Evolutionary conservation across 1,140 invertebrate genomes (phyloP).

Genomic region (Elymnias hypermnestra): DNA sequence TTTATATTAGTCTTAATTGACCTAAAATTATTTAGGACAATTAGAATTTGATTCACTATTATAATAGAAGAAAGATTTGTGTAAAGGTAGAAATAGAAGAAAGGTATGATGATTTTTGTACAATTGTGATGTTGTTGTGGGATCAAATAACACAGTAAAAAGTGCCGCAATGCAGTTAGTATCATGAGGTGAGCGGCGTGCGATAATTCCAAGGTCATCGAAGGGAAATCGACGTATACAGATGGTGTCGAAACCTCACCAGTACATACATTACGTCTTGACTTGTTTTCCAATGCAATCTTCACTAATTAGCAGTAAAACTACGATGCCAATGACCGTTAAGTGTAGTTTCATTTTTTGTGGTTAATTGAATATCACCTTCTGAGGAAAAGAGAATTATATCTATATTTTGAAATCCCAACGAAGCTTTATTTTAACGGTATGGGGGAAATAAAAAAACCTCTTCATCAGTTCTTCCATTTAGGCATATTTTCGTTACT

Average conservation of each 20-base stretch:
- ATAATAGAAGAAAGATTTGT: too few species aligned
- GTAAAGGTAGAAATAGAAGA: too few species aligned
- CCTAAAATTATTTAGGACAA: too few species aligned
- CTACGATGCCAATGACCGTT: neutral
- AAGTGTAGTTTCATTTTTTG: too few species aligned
- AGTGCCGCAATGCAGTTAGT: constrained; percentile 46
- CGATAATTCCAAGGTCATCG: constrained; percentile 59
- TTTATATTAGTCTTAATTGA: too few species aligned
- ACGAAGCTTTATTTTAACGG: neutral
- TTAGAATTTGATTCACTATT: too few species aligned
- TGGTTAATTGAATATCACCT: neutral
- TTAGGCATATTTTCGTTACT: too few species aligned
- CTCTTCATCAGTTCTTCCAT: too few species aligned
- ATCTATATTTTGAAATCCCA: neutral
- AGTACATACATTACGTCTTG: constrained; percentile 51
- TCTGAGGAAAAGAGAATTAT: neutral
- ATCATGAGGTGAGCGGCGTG: constrained; percentile 42
- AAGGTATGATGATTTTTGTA: too few species aligned
- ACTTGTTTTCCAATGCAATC: constrained; percentile 37
- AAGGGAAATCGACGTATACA: constrained; percentile 68
- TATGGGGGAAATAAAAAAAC: neutral
- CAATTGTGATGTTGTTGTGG: neutral
- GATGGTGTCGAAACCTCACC: constrained; percentile 49
- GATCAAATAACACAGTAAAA: constrained; percentile 27
- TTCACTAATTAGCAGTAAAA: neutral